Conservation (phyloP, 1,140 invertebrate genomes). For the Apis florea region DNA sequence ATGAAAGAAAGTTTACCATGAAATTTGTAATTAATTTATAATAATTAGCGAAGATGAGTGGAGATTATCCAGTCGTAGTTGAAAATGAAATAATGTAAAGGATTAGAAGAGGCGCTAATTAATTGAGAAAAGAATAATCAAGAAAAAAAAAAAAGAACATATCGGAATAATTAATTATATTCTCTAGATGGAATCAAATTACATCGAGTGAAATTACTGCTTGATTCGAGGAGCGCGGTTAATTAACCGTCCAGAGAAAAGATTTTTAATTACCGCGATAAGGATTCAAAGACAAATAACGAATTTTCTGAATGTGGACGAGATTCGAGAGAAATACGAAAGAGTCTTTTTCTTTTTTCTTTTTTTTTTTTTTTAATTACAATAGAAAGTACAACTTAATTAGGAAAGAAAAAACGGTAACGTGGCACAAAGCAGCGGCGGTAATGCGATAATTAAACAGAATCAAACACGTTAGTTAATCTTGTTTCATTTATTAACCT, state of each 20-base stretch:
- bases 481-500: not conserved
- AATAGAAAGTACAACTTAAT: slow-evolving; percentile 2
- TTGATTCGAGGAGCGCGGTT: not conserved
- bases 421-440: not conserved
- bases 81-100: not conserved
- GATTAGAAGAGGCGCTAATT: not conserved
- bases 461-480: not conserved
- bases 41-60: not conserved
- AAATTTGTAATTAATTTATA: too few relatives aligned
- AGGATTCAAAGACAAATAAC: not conserved
- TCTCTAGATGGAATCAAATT: not conserved
- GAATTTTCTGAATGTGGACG: not conserved
- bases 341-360: not conserved
- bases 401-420: not conserved
- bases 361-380: not conserved
- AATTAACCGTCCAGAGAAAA: not conserved
- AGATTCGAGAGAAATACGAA: too few relatives aligned
- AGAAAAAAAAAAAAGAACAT: not conserved
- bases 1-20: not conserved
- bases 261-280: not conserved
- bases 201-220: not conserved
- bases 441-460: slow-evolving; percentile 2
- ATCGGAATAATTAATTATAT: not conserved
- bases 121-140: not conserved
- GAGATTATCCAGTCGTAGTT: not conserved